These are phyloP conservation scores for Pheosia gnoma DNA, from an alignment of 2,888 invertebrate species.

Conservation along the genomic window DNA sequence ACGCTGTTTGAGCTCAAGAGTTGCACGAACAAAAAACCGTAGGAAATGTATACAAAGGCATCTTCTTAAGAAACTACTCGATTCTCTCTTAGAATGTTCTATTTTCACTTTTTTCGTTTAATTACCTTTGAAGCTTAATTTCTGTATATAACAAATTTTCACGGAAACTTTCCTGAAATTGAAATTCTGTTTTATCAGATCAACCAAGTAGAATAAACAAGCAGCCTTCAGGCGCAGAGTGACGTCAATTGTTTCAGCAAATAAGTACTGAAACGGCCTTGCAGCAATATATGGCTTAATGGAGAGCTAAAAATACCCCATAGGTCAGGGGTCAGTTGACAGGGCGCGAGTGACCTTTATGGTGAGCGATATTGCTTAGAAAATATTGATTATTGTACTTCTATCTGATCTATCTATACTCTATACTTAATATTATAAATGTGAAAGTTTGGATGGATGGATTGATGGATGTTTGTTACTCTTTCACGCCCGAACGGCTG, in stretches of 20 bases:
- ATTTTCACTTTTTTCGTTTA: constrained; percentile 18
- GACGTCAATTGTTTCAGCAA: constrained; percentile 82
- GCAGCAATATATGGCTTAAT: constrained; percentile 56
- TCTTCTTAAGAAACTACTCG: constrained; percentile 36
- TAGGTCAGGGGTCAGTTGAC: constrained; percentile 72
- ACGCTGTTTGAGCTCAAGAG: constrained; percentile 39
- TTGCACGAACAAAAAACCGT: constrained; percentile 43
- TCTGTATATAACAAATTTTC: constrained; percentile 1
- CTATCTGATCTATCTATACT: background rate
- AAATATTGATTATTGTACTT: constrained; percentile 28
- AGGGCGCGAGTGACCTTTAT: constrained; percentile 36
- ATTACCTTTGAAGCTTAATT: background rate
- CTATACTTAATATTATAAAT: background rate
- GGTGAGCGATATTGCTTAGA: constrained; percentile 30
- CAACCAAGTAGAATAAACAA: constrained; percentile 65
- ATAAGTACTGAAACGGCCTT: constrained; percentile 69
- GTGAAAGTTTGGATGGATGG: too few species aligned
- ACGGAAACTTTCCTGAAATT: constrained; percentile 43
- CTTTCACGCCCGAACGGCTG: too few species aligned
- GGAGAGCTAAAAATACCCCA: constrained; percentile 72
- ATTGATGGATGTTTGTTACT: too few species aligned
- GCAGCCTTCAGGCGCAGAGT: constrained; percentile 64
- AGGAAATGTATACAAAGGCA: constrained; percentile 51
- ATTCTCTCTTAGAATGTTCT: constrained; percentile 30
- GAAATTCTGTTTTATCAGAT: constrained; percentile 60